Evolutionary conservation across 2,113 vertebrate genomes (phyloP), one percentile per base, ranked within the genome.

Genomic region (Oreochromis spilurus): DNA sequence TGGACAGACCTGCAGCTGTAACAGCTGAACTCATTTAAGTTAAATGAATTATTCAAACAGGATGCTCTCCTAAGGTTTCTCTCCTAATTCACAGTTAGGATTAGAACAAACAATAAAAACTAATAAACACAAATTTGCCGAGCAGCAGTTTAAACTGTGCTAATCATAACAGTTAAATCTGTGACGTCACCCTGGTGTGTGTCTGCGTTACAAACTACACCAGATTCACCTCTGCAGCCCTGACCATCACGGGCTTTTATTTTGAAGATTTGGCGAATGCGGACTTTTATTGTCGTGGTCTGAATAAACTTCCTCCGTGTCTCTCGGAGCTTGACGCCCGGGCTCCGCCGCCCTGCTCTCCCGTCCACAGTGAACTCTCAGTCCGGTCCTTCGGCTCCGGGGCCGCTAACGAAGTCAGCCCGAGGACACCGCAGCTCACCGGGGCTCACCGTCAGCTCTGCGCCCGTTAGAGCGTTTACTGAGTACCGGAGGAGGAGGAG

Each of bases 61-160:
- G 55, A 5, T 24, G 24, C 24, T 29, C 24, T 2, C 12, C 0
- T 16, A 2, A 8, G 2, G 55, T 57, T 6, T 34, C 34, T 34
- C 26, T 31, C 26, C 26, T 17, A 0, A 60, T 1, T 17, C 57
- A 10, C 5, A 5, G n/a, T 70, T 2, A 24, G n/a, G 31, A 21
- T 24, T 40, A 14, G 38, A 0, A 16, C 21, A 70, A 70, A 43
- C 38, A 16, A 24, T 1, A 24, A 43, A 70, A 24, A 13, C 38
- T 40, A 38, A 17, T 1, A 2, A 19, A 21, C 62, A 70, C 62
- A 13, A 7, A n/a, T n/a, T 9, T n/a, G 17, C 17, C 17, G 17
- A 38, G 31, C 17, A 36, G 31, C 31, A 65, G 34, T 21, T 38
- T 62, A 12, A 0, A 62, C 58, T 36, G 58, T 11, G 26, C 26